Base-by-base conservation (phyloP, 2,797 vertebrate genomes). In the Brotogeris chrysoptera region DNA sequence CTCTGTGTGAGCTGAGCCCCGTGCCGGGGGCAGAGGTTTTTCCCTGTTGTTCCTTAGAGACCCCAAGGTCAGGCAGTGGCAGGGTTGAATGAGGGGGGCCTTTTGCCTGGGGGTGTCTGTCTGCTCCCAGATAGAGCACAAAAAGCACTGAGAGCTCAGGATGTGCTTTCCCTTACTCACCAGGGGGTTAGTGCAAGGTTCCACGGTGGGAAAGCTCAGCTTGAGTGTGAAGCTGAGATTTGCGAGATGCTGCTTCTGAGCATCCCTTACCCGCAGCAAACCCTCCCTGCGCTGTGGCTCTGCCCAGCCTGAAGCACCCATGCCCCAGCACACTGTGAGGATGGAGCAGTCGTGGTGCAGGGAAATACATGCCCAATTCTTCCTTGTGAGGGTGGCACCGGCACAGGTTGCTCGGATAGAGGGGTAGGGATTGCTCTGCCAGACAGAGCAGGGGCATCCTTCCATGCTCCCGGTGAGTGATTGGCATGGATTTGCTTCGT, bases 271-370 rank as follows among this genome's bases (percentile, higher is more conserved):
- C 38, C 7, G 5, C 41, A 34, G 36, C 71, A 50, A 61, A 32
- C 24, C 11, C 0, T 11, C 63, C 38, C 24, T 15, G n/a, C 2
- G 0, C 20, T 4, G 1, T 17, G 46, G 24, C 38, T 61, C 47
- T 72, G 46, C 19, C 27, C 59, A n/a, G 44, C 50, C 59, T 11
- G 19, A 12, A 53, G 41, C 25, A 4, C 38, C 16, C 10, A 2
- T 21, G 24, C 15, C 55, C 59, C 55, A 11, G 55, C 55, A 59
- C 34, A 25, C 34, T 25, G 55, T 16, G 23, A 36, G 34, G 23
- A 59, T 59, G 55, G 34, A 61, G 68, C 13, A 5, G 69, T 14
- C 10, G 0, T 12, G 39, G 43, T 24, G 4, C 18, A 6, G 27
- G 18, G 34, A 16, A 61, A 23, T 52, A 5, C 50, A 41, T 27